A percentile compares a stretch with the other conserved stretches of the same genome.
phyloP scores from a whole-genome alignment of 2,888 invertebrate genomes.

The Parnassius mnemosyne region DNA sequence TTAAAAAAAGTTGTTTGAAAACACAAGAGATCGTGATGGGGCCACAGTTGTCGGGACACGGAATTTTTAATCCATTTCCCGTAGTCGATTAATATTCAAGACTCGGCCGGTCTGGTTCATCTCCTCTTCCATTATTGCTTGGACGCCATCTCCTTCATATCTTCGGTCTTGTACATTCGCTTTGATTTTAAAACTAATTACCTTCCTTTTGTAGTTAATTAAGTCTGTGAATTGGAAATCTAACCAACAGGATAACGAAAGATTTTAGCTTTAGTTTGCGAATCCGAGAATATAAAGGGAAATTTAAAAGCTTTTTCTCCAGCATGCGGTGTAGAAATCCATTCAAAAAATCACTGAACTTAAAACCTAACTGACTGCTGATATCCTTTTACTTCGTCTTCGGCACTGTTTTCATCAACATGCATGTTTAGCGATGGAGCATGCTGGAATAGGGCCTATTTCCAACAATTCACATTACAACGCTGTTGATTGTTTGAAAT shows the following conservation, averaged over 20 bases:
- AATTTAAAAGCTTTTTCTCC: too few species aligned
- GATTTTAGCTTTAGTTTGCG: too few species aligned
- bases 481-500: too few species aligned
- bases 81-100: slow-evolving; percentile 79
- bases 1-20: slow-evolving; percentile 75
- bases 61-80: slow-evolving; percentile 82
- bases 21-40: slow-evolving; percentile 67
- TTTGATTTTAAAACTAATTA: slow-evolving; percentile 77
- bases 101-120: slow-evolving; percentile 79
- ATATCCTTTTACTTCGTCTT: too few species aligned
- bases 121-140: slow-evolving; percentile 75
- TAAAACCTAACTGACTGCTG: too few species aligned
- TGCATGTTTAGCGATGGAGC: too few species aligned
- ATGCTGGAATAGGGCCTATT: too few species aligned
- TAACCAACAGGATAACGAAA: not conserved
- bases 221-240: slow-evolving; percentile 32
- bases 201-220: slow-evolving; percentile 63
- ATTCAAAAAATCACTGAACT: not conserved
- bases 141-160: slow-evolving; percentile 58
- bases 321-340: not conserved
- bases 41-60: slow-evolving; percentile 65
- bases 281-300: too few species aligned
- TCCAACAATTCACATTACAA: too few species aligned
- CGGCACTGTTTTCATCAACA: too few species aligned
- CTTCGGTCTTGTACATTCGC: slow-evolving; percentile 41